Percentiles rank a stretch among this genome's conserved stretches.
Conservation (phyloP, 37 sponge, comb jelly and placozoan genomes). For the Aphrocallistes beatrix region DNA sequence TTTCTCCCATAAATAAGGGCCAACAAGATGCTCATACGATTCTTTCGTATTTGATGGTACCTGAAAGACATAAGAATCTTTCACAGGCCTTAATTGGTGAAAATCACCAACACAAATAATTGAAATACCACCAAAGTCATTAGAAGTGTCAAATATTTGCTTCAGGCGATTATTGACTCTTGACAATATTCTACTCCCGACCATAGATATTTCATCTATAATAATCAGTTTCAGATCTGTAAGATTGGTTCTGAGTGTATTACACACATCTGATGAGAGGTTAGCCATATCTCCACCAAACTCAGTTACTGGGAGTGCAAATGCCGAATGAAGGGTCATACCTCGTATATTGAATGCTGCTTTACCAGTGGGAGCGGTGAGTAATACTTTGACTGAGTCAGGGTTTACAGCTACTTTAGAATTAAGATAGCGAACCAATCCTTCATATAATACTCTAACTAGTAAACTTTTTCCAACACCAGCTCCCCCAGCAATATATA, state of each 20-base stretch:
- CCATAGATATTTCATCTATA: conserved; percentile 47
- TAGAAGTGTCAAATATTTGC: conserved; percentile 14
- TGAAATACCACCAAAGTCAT: conserved; percentile 26
- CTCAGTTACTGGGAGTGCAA: conserved; percentile 13
- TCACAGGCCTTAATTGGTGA: conserved; percentile 29
- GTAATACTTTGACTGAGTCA: conserved; percentile 24
- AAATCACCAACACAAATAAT: conserved; percentile 34
- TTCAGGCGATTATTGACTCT: conserved; percentile 26
- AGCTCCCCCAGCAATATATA: conserved; percentile 32
- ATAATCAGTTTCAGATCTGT: conserved; percentile 21
- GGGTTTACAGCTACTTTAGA: conserved; percentile 1
- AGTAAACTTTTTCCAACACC: conserved; percentile 39
- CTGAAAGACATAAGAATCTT: not conserved
- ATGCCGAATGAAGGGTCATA: conserved; percentile 34
- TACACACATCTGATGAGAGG: conserved; percentile 19
- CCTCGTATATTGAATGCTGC: conserved; percentile 37
- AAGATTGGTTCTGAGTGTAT: conserved; percentile 19
- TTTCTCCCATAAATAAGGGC: not conserved
- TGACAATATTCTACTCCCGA: conserved; percentile 25
- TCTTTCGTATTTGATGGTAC: not conserved
- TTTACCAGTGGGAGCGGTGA: conserved; percentile 37
- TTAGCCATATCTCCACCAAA: not conserved
- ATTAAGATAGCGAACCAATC: conserved; percentile 16
- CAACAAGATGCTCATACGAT: not conserved
- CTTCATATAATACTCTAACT: conserved; percentile 26